Evolutionary conservation across 2,888 invertebrate species (phyloP).

Genomic region (Rhopalosiphum nymphaeae): DNA sequence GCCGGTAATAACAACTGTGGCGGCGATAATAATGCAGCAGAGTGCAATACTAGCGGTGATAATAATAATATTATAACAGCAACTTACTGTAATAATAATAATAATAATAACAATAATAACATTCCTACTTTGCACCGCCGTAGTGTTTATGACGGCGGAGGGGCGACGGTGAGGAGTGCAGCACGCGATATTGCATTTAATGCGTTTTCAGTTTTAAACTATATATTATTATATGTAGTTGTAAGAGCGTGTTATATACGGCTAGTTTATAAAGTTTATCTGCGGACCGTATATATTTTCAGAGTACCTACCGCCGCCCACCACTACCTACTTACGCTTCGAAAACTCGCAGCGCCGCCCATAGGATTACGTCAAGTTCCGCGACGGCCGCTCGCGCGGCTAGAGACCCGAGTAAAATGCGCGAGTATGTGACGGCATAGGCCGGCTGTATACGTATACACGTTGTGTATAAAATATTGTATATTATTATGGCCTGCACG

Average conservation of each 20-base stretch:
- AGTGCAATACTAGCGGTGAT: background rate
- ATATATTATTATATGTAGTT: background rate
- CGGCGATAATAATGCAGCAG: slow-evolving; percentile 34
- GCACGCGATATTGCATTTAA: slow-evolving; percentile 32
- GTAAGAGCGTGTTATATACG: background rate
- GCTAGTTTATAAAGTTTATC: background rate
- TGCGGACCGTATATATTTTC: background rate
- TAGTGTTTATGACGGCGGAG: background rate
- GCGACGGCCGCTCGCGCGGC: background rate
- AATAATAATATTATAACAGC: background rate
- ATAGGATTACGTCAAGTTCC: background rate
- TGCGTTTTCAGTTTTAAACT: slow-evolving; percentile 38
- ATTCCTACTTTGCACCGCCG: background rate
- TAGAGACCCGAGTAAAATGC: background rate
- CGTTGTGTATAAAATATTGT: background rate
- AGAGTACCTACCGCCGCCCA: background rate
- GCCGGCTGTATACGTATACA: too few species aligned
- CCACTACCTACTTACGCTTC: background rate
- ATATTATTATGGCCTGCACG: background rate
- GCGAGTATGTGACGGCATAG: background rate
- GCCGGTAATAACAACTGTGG: background rate
- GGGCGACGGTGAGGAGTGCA: background rate
- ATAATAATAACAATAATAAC: background rate
- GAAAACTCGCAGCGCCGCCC: background rate
- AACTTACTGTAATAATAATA: background rate